Percentiles rank a stretch among this genome's conserved stretches.
Evolutionary conservation across 2,888 invertebrate genomes (phyloP).

Genomic region (Pediacus dermestoides): DNA sequence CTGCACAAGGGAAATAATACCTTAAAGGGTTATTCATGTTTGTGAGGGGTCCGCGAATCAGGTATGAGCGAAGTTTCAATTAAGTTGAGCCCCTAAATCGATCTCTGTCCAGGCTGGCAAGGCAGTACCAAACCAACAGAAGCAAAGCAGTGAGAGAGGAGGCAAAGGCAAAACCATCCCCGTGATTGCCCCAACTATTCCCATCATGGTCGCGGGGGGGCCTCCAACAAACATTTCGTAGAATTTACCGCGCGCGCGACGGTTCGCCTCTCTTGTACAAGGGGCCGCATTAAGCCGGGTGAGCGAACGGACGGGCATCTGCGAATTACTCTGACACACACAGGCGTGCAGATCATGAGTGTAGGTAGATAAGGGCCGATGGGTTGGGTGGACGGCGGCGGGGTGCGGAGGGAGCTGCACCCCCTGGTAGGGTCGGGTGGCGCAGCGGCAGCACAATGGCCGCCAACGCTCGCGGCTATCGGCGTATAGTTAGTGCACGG

Average conservation of each 20-base stretch:
- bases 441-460: conserved; percentile 23
- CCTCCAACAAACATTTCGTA: conserved; percentile 15
- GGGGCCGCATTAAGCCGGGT: conserved; percentile 16
- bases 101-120: conserved; percentile 13
- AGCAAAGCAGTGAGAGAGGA: conserved; percentile 11
- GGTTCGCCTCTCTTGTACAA: too few relatives aligned
- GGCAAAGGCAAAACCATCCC: too few relatives aligned
- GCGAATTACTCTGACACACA: conserved; percentile 29
- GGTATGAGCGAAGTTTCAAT: conserved; percentile 18
- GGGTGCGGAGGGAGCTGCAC: conserved; percentile 11
- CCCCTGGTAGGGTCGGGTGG: conserved; percentile 9
- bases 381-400: conserved; percentile 14
- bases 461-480: conserved; percentile 27
- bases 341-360: conserved; percentile 22
- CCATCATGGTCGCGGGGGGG: conserved; percentile 10
- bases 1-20: conserved; percentile 15
- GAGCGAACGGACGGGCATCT: conserved; percentile 21
- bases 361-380: conserved; percentile 29
- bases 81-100: conserved; percentile 14
- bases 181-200: too few relatives aligned
- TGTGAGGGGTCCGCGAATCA: conserved; percentile 13
- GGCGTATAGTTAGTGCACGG: conserved; percentile 25
- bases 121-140: too few relatives aligned
- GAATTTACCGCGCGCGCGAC: conserved; percentile 14
- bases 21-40: conserved; percentile 16